These are phyloP conservation scores for Scaptomyza cyrtandrae DNA, from an alignment of 2,888 invertebrate genomes.

Conservation along the genomic window DNA sequence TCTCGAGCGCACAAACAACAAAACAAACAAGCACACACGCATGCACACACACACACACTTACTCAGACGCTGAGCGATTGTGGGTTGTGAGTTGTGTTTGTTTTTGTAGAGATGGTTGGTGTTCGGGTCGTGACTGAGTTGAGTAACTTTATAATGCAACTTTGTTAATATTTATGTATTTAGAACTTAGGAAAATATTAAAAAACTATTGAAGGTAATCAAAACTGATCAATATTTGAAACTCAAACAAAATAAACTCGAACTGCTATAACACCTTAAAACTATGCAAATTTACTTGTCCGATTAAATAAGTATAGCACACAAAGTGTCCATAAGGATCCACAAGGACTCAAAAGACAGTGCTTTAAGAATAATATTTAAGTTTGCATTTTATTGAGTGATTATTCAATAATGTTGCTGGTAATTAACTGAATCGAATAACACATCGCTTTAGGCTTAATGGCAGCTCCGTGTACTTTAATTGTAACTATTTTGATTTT, in stretches of 20 bases:
- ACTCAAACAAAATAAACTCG: background rate
- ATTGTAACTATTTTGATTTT: no score
- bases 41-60: slow-evolving; percentile 6
- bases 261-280: background rate
- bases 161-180: background rate
- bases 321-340: background rate
- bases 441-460: background rate
- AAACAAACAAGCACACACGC: slow-evolving; percentile 27
- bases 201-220: background rate
- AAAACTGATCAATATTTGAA: background rate
- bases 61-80: slow-evolving; percentile 3
- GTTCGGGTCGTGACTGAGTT: slow-evolving; percentile 13
- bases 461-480: no score
- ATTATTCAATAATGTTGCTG: background rate
- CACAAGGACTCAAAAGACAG: background rate
- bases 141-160: background rate
- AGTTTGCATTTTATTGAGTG: background rate
- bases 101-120: slow-evolving; percentile 20
- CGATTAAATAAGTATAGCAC: background rate
- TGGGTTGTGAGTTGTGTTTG: background rate
- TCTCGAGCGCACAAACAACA: slow-evolving; percentile 64
- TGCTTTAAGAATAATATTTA: background rate
- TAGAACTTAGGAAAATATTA: background rate
- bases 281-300: background rate
- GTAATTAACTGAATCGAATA: background rate